phyloP scores from a whole-genome alignment of 2,797 vertebrate species.

The Rachycentron canadum region DNA sequence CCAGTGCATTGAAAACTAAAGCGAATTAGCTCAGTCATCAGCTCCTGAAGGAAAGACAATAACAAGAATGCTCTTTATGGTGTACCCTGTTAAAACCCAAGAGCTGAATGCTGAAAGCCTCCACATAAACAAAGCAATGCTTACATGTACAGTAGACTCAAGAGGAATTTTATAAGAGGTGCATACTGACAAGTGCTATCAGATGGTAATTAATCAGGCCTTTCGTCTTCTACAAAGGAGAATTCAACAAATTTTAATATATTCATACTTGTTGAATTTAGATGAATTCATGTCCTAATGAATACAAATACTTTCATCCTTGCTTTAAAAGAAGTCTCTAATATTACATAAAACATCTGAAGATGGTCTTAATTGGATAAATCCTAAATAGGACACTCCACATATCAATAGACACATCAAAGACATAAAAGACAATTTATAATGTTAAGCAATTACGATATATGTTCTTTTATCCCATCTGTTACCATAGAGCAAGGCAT shows the following conservation, averaged over 20 bases:
- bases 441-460: neutral
- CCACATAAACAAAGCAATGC: constrained; percentile 76
- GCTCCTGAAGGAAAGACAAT: constrained; percentile 96
- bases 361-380: neutral
- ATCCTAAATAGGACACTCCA: constrained; percentile 10
- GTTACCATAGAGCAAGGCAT: neutral
- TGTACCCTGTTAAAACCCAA: constrained; percentile 89
- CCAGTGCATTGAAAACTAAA: constrained; percentile 98
- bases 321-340: neutral
- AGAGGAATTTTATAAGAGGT: constrained; percentile 51
- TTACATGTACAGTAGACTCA: constrained; percentile 70
- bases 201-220: constrained; percentile 40
- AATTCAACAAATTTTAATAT: constrained; percentile 13
- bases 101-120: constrained; percentile 75
- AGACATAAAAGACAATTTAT: constrained; percentile 7
- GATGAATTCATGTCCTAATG: neutral
- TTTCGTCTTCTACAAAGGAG: constrained; percentile 19
- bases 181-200: constrained; percentile 31
- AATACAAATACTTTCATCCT: neutral
- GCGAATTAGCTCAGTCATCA: constrained; percentile 99
- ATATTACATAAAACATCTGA: neutral
- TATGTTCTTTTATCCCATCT: neutral
- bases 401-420: no score
- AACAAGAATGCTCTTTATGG: constrained; percentile 95
- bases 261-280: constrained; percentile 41